Base-by-base conservation (phyloP, 2,888 invertebrate genomes). In the Lycia hirtaria region DNA sequence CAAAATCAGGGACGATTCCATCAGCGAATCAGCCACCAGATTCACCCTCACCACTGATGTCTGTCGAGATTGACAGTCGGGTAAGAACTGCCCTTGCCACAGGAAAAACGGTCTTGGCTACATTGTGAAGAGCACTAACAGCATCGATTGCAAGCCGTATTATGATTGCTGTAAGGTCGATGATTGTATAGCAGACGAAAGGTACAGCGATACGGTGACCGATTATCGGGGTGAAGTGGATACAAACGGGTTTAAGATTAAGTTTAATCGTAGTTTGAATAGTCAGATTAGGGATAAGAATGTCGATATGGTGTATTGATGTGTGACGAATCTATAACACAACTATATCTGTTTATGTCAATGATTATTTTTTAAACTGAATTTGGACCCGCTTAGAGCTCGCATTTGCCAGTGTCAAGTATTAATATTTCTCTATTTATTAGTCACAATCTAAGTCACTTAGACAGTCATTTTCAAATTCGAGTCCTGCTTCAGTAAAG, bases 211-310 rank as follows among this genome's bases (percentile, higher is more conserved):
- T 56, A 81, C 62, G 40, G 51, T 40, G 3, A 78, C 88, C 0
- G 89, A 90, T 64, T 89, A 89, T 32, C 76, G 90, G 17, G 79
- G 83, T 15, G 62, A 79, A 61, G 81, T 85, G 52, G 67, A 72
- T 10, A 81, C 78, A 67, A 83, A 86, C 68, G 85, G 87, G 68
- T 84, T 85, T 67, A 84, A 82, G 59, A 84, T 85, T 71, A 88
- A 85, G 67, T 89, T 90, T 71, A 88, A 88, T 66, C 82, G 89
- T 69, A 92, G 91, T 76, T 77, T 90, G 53, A 89, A 89, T 70
- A 87, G 87, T 60, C 87, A 87, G 71, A 83, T 86, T 78, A 89
- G 85, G 58, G 80, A 76, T 50, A 88, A 87, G 64, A 70, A 79
- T 57, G 55, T 38, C 1, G 52, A 52, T 48, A 48, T 52, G 57